Evolutionary conservation across 2,888 invertebrate genomes (phyloP).

Genomic region (Temnothorax unifasciatus): DNA sequence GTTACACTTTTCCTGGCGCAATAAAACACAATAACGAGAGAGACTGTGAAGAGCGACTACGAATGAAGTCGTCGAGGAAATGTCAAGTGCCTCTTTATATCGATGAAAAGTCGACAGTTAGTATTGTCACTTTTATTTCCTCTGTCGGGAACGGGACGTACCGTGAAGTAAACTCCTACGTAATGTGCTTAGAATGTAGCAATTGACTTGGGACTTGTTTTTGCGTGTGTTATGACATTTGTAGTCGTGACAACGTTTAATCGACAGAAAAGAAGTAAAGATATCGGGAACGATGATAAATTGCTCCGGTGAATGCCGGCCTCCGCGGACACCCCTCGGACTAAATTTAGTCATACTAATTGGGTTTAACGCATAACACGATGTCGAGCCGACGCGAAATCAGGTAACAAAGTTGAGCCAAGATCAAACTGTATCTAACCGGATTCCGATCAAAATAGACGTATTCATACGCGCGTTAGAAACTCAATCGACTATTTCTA

Average conservation of each 20-base stretch:
- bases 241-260: not conserved
- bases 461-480: not conserved
- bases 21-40: slow-evolving; percentile 37
- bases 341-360: slow-evolving; percentile 6
- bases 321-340: not conserved
- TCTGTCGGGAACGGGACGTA: not conserved
- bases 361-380: not conserved
- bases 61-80: slow-evolving; percentile 33
- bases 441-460: not conserved
- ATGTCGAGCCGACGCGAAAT: not conserved
- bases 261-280: not conserved
- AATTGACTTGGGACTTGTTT: slow-evolving; percentile 38
- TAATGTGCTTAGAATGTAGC: slow-evolving; percentile 31
- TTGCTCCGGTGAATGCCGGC: not conserved
- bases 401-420: not conserved
- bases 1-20: slow-evolving; percentile 4
- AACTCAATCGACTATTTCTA: not conserved
- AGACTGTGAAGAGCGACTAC: not conserved
- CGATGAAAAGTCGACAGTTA: slow-evolving; percentile 20
- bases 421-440: not conserved
- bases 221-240: slow-evolving; percentile 31
- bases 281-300: slow-evolving; percentile 1
- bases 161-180: slow-evolving; percentile 7
- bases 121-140: slow-evolving; percentile 28
- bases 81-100: slow-evolving; percentile 32